phyloP scores from a whole-genome alignment of 2,113 vertebrate species.

The Toxotes jaculatrix region DNA sequence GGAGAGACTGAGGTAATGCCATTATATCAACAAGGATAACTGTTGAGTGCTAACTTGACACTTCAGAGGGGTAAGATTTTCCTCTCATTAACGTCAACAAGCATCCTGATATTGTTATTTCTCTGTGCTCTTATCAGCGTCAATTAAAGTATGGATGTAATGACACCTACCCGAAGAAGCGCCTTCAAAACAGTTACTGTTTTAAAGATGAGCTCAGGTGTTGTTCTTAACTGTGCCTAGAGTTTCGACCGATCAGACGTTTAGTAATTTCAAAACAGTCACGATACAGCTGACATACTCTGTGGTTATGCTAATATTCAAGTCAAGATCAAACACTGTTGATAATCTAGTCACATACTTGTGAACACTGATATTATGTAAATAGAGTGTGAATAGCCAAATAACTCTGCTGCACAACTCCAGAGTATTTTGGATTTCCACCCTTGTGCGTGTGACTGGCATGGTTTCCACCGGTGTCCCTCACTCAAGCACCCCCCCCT shows the following conservation, averaged over 20 bases:
- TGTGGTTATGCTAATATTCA: conserved; percentile 23
- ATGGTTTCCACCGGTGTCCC: conserved; percentile 49
- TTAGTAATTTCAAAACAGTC: conserved; percentile 19
- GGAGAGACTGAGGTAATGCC: conserved; percentile 64
- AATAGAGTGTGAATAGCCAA: conserved; percentile 24
- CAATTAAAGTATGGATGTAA: conserved; percentile 2
- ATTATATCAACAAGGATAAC: conserved; percentile 47
- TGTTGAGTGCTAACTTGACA: conserved; percentile 16
- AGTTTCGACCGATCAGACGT: not conserved
- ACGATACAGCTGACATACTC: not conserved
- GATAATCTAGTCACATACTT: conserved; percentile 5
- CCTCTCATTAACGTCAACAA: conserved; percentile 34
- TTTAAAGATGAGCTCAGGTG: conserved; percentile 52
- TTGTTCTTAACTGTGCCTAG: conserved; percentile 35
- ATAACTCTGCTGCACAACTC: conserved; percentile 2
- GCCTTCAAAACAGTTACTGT: not conserved
- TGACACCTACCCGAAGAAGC: conserved; percentile 13
- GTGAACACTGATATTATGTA: conserved; percentile 20
- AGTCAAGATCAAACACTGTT: not conserved
- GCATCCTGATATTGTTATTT: conserved; percentile 27
- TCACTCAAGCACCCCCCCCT: conserved; percentile 28
- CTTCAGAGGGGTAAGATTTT: conserved; percentile 55
- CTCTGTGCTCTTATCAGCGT: not conserved
- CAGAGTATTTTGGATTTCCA: conserved; percentile 14
- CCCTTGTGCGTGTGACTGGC: conserved; percentile 21